phyloP scores from a whole-genome alignment of 2,888 invertebrate species.

The Plusia festucae region DNA sequence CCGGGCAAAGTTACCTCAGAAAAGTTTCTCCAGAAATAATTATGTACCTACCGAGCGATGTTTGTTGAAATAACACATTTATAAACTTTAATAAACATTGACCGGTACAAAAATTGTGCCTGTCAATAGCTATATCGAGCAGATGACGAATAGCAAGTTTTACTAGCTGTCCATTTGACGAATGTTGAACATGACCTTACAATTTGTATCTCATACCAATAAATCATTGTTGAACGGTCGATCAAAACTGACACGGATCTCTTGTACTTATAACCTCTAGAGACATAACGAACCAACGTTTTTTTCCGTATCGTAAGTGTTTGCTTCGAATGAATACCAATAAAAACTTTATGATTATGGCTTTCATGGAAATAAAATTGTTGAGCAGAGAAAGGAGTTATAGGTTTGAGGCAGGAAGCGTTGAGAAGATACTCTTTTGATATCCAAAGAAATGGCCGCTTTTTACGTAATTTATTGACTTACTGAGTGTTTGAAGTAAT shows the following conservation, averaged over 20 bases:
- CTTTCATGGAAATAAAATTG: constrained; percentile 85
- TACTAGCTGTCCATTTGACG: constrained; percentile 80
- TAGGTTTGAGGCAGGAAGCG: constrained; percentile 67
- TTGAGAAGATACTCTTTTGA: constrained; percentile 68
- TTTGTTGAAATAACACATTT: constrained; percentile 38
- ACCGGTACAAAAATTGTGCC: constrained; percentile 66
- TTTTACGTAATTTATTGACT: constrained; percentile 67
- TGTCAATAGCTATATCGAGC: constrained; percentile 74
- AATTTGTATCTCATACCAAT: constrained; percentile 79
- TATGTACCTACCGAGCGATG: constrained; percentile 8
- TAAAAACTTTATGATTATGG: constrained; percentile 87
- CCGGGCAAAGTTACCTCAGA: background rate
- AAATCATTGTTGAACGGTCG: constrained; percentile 82
- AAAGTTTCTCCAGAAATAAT: constrained; percentile 1
- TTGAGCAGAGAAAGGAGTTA: constrained; percentile 78
- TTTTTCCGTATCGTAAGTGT: constrained; percentile 75
- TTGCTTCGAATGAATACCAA: constrained; percentile 81
- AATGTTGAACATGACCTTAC: constrained; percentile 84
- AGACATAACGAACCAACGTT: constrained; percentile 72
- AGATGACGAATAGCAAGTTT: constrained; percentile 80
- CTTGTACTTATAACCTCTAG: constrained; percentile 76
- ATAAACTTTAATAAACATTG: constrained; percentile 59
- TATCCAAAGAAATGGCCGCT: constrained; percentile 61
- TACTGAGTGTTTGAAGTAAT: constrained; percentile 65
- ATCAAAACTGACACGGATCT: constrained; percentile 84